These are phyloP conservation scores for Crotalus helleri DNA, from an alignment of 2,113 vertebrate species.

Conservation along the genomic window DNA sequence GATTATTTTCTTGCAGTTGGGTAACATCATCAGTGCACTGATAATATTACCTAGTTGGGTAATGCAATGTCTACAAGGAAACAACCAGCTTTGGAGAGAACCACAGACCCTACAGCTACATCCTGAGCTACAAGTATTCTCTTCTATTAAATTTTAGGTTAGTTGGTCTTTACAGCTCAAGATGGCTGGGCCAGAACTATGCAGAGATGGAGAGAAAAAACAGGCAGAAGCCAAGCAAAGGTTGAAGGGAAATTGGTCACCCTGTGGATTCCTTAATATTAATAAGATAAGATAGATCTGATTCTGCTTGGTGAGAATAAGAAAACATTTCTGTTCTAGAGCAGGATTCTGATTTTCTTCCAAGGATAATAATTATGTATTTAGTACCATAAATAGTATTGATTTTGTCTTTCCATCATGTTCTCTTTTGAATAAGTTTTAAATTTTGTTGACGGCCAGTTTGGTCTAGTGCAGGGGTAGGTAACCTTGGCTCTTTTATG, in stretches of 20 bases:
- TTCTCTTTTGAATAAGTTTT: neutral
- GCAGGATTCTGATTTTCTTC: neutral
- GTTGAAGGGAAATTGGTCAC: conserved; percentile 72
- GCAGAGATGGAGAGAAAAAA: conserved; percentile 75
- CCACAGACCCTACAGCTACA: neutral
- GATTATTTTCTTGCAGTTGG: neutral
- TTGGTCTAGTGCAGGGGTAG: neutral
- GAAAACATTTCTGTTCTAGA: conserved; percentile 16
- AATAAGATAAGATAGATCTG: conserved; percentile 14
- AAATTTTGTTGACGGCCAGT: neutral
- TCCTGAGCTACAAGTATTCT: too few species aligned
- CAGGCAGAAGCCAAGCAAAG: conserved; percentile 67
- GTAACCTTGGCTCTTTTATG: too few species aligned
- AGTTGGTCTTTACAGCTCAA: conserved; percentile 76
- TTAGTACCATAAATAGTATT: neutral
- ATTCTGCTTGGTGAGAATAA: conserved; percentile 14
- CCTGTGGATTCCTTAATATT: conserved; percentile 56
- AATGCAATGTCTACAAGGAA: neutral
- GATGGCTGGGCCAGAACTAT: conserved; percentile 73
- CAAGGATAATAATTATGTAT: neutral
- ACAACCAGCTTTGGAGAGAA: neutral
- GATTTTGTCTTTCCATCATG: neutral
- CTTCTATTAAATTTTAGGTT: conserved; percentile 51
- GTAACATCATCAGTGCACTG: neutral
- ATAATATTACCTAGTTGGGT: neutral